phyloP scores from a whole-genome alignment of 2,113 vertebrate species.

The Potamarius usumacintae region DNA sequence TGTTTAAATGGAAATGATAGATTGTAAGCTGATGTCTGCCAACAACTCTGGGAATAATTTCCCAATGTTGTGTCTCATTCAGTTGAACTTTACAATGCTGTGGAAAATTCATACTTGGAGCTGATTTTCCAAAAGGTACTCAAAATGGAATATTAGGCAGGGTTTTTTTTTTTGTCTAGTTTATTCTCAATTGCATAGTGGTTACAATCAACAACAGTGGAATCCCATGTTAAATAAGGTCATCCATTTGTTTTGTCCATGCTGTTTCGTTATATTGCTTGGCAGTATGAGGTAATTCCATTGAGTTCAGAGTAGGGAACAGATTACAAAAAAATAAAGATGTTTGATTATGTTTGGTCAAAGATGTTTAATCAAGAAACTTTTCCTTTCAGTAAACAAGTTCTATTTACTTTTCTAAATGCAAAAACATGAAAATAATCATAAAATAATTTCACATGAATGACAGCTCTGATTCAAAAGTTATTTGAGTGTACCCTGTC shows the following conservation, averaged over 20 bases:
- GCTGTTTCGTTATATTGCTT: neutral
- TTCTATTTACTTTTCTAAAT: neutral
- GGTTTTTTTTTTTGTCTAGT: neutral
- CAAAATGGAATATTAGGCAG: neutral
- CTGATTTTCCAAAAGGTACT: conserved; percentile 15
- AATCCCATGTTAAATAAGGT: conserved; percentile 4
- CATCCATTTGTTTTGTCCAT: neutral
- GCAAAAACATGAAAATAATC: neutral
- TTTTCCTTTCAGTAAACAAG: neutral
- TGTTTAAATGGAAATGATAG: conserved; percentile 31
- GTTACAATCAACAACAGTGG: neutral
- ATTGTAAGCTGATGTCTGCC: conserved; percentile 27
- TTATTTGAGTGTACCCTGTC: neutral
- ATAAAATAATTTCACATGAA: neutral
- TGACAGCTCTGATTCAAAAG: neutral
- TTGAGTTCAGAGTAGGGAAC: neutral
- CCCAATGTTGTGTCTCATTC: conserved; percentile 21
- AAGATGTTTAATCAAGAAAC: neutral
- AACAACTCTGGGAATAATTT: conserved; percentile 44
- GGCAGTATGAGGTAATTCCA: neutral
- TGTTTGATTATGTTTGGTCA: neutral
- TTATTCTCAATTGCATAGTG: conserved; percentile 3
- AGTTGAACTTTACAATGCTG: conserved; percentile 21
- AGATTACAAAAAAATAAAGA: neutral
- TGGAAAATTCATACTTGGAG: conserved; percentile 18